phyloP scores from a whole-genome alignment of 1,140 invertebrate species.

The Zaprionus kolodkinae region DNA sequence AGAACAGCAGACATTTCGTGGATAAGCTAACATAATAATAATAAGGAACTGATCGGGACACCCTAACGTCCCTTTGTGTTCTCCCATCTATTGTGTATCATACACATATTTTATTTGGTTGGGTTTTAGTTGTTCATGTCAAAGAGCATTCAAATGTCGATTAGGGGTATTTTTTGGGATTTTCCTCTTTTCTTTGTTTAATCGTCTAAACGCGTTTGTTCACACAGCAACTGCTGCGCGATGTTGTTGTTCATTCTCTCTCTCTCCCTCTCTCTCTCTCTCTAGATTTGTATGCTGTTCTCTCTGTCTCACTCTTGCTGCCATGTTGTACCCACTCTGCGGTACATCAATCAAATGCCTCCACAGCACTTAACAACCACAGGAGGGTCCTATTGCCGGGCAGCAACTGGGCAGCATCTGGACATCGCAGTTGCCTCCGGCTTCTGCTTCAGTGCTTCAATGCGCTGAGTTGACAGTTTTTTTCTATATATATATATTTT shows the following conservation, averaged over 20 bases:
- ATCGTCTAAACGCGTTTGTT: constrained; percentile 37
- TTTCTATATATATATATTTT: constrained; percentile 10
- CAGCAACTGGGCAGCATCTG: constrained; percentile 32
- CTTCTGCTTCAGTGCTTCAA: constrained; percentile 62
- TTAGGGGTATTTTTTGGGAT: constrained; percentile 4
- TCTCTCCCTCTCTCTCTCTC: not conserved
- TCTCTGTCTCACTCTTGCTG: not conserved
- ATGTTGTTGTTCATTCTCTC: constrained; percentile 14
- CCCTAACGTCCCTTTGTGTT: not conserved
- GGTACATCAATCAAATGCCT: constrained; percentile 64
- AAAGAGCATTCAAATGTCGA: constrained; percentile 23
- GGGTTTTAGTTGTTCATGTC: not conserved
- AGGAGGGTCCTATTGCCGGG: constrained; percentile 18
- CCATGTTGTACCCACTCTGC: not conserved
- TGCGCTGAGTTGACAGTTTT: constrained; percentile 66
- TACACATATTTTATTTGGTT: too few relatives aligned
- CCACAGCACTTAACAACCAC: constrained; percentile 42
- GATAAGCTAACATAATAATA: too few relatives aligned
- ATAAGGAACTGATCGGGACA: not conserved
- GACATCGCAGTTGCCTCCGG: constrained; percentile 24
- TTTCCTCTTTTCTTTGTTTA: constrained; percentile 28
- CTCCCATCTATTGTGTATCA: not conserved
- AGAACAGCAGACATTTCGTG: too few relatives aligned
- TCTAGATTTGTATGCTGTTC: not conserved
- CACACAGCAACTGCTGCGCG: constrained; percentile 19